phyloP scores from a whole-genome alignment of 2,113 vertebrate genomes.

The Ictalurus furcatus region DNA sequence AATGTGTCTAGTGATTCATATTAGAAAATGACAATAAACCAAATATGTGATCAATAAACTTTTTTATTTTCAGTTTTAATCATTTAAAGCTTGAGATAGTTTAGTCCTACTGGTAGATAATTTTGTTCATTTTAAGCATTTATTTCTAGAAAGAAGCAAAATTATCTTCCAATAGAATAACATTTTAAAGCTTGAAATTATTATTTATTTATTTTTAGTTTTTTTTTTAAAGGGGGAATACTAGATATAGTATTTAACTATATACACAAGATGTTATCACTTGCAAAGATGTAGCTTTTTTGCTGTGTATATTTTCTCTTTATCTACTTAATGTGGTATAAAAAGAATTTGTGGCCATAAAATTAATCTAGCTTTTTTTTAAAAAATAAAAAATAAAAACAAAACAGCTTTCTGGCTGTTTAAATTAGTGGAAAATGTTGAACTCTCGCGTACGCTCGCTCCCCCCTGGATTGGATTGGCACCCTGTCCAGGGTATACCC shows the following conservation, averaged over 20 bases:
- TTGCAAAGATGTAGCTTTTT: neutral
- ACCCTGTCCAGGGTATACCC: too few relatives aligned
- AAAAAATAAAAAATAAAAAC: too few relatives aligned
- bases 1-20: neutral
- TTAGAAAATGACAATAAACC: too few relatives aligned
- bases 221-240: neutral
- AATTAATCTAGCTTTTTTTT: neutral
- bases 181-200: neutral
- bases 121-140: neutral
- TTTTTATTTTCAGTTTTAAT: neutral
- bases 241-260: neutral
- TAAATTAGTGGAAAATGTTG: neutral
- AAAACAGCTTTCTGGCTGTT: neutral
- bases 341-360: neutral
- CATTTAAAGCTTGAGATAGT: neutral
- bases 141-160: neutral
- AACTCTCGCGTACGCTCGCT: neutral
- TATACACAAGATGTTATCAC: neutral
- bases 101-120: neutral
- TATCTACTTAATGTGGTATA: neutral
- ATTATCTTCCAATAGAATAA: neutral
- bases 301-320: neutral
- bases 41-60: too few relatives aligned
- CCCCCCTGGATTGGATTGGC: constrained; percentile 6
- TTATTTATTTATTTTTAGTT: too few relatives aligned